These are phyloP conservation scores for Ethmia dodecea DNA, from an alignment of 2,888 invertebrate genomes.

Conservation along the genomic window DNA sequence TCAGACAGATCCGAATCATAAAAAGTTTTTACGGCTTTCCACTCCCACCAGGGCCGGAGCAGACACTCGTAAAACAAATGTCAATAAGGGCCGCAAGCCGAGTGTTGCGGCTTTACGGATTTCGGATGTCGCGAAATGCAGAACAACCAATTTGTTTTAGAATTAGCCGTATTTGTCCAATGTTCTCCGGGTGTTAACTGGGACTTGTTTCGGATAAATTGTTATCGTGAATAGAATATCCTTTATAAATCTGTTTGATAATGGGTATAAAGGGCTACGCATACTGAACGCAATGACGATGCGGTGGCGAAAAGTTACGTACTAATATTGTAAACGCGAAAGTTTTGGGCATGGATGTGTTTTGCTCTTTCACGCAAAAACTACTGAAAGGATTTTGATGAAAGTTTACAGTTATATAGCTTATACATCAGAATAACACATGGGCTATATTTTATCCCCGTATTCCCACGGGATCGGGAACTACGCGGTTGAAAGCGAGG, in stretches of 20 bases:
- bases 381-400: no score
- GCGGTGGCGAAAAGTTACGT: no score
- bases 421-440: no score
- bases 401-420: no score
- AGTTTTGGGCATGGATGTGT: no score
- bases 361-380: no score
- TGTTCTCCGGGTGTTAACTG: conserved; percentile 5
- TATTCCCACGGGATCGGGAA: no score
- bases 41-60: conserved; percentile 2
- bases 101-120: conserved; percentile 5
- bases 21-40: conserved; percentile 14
- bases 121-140: not conserved
- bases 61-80: conserved; percentile 10
- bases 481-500: no score
- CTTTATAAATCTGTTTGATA: not conserved
- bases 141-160: conserved; percentile 9
- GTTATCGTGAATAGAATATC: not conserved
- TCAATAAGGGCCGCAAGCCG: conserved; percentile 8
- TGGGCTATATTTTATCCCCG: no score
- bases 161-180: conserved; percentile 20
- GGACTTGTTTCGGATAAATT: not conserved
- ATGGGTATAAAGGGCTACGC: not conserved
- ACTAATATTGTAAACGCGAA: no score
- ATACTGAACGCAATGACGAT: no score
- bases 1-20: conserved; percentile 8